These are phyloP conservation scores for Tarsius wallacei DNA, from an alignment of 2,797 vertebrate species.

Conservation along the genomic window DNA sequence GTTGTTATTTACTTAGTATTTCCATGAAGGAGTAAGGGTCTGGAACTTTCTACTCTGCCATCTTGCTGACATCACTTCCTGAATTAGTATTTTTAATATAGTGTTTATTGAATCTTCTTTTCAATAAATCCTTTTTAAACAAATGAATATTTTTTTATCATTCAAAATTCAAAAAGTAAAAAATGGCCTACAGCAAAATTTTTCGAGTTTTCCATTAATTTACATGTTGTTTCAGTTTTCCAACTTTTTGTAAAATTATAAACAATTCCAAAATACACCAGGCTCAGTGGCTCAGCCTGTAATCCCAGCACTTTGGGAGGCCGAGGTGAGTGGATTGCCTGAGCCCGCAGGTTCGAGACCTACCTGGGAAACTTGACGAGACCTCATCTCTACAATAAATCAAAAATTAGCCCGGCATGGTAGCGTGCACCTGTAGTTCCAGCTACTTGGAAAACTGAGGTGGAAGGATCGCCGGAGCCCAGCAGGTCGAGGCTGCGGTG, in stretches of 20 bases:
- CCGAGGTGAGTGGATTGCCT: no score
- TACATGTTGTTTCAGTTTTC: not conserved
- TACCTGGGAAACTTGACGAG: no score
- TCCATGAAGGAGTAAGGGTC: not conserved
- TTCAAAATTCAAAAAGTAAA: not conserved
- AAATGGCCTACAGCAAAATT: not conserved
- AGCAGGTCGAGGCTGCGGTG: no score
- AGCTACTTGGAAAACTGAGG: no score
- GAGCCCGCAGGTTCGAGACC: no score
- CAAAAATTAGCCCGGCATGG: no score
- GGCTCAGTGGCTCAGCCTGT: no score
- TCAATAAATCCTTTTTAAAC: not conserved
- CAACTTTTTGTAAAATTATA: not conserved
- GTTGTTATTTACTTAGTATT: not conserved
- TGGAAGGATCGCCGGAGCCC: no score
- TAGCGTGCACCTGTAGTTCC: no score
- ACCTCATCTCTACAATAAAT: no score
- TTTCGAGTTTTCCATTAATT: not conserved
- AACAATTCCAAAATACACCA: no score
- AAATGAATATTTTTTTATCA: not conserved
- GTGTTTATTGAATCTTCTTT: not conserved
- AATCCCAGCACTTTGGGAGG: no score
- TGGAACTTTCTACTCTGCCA: not conserved
- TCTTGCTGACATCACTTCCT: not conserved
- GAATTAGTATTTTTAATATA: not conserved